Conservation (phyloP, 2,888 invertebrate species). For the Strigamia crassipes region DNA sequence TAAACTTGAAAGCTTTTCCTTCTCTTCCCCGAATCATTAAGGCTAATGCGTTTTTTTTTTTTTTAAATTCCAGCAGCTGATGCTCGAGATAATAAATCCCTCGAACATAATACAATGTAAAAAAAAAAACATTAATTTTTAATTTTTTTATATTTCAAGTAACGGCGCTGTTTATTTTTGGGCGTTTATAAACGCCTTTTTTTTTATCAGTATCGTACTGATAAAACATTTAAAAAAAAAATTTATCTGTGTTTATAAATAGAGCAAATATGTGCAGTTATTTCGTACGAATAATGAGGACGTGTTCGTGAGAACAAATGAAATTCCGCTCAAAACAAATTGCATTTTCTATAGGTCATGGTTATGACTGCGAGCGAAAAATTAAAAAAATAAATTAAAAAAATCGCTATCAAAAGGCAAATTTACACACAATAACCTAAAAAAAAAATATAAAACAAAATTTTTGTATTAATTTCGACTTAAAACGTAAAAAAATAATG, state of each 20-base stretch:
- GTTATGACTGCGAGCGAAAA: conserved; percentile 25
- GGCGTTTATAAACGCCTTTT: neutral
- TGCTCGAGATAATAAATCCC: neutral
- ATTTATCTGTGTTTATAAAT: neutral
- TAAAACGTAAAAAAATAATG: no score
- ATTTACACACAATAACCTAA: neutral
- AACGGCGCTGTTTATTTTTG: neutral
- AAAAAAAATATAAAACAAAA: no score
- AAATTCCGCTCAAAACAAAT: conserved; percentile 23
- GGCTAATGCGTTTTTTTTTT: neutral
- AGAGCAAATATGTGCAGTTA: conserved; percentile 2
- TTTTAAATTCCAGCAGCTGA: neutral
- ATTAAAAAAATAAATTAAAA: neutral
- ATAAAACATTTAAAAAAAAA: neutral
- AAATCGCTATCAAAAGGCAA: neutral
- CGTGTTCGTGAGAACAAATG: conserved; percentile 37
- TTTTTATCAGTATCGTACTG: neutral
- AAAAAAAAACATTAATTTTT: neutral
- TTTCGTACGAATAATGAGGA: conserved; percentile 1
- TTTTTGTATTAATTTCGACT: no score
- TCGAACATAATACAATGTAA: no score
- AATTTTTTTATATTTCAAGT: no score
- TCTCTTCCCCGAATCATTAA: neutral
- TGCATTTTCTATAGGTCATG: conserved; percentile 29
- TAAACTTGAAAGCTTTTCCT: neutral